Evolutionary conservation across 2,113 vertebrate genomes (phyloP).

Genomic region (Salvelinus namaycush): DNA sequence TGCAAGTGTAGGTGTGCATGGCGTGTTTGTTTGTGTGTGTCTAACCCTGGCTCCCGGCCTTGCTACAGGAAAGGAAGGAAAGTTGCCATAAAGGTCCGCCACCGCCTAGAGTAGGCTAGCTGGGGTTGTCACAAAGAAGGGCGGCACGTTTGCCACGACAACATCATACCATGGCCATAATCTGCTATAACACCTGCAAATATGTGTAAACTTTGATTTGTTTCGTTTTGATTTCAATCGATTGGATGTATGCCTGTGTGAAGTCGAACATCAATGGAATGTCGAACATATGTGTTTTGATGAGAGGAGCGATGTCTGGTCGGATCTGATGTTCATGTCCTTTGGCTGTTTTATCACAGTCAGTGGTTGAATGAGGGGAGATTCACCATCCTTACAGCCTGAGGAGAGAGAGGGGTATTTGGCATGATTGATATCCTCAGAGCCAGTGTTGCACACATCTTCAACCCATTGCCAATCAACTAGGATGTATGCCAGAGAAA

Average conservation of each 20-base stretch:
- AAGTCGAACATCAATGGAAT: background rate
- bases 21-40: no score
- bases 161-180: background rate
- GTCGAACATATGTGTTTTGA: background rate
- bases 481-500: background rate
- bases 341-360: background rate
- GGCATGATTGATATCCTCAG: background rate
- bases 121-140: background rate
- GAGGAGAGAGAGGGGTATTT: background rate
- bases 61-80: background rate
- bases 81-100: background rate
- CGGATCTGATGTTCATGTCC: background rate
- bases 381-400: background rate
- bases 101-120: background rate
- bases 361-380: slow-evolving; percentile 1
- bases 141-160: background rate
- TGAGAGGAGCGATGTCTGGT: background rate
- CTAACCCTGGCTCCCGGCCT: background rate
- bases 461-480: background rate
- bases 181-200: background rate
- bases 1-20: no score
- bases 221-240: background rate
- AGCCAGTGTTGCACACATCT: background rate
- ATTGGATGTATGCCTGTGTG: background rate
- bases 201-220: background rate